Conservation (phyloP, 2,797 vertebrate genomes). For the Tragelaphus eurycerus region DNA sequence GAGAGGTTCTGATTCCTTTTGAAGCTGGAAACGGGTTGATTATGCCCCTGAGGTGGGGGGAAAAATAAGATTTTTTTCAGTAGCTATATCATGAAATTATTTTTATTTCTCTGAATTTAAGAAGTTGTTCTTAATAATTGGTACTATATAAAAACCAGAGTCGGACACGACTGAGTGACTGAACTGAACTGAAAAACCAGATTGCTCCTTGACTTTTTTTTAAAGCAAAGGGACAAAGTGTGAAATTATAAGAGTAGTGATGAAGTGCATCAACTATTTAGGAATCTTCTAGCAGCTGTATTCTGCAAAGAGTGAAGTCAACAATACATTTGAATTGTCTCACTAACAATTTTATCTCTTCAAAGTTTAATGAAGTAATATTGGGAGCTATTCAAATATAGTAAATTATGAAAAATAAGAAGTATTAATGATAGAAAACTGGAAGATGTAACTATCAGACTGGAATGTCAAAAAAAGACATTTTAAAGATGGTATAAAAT, state of each 20-base stretch:
- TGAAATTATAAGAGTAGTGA: not conserved
- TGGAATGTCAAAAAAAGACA: not conserved
- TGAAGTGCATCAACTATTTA: not conserved
- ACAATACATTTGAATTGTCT: not conserved
- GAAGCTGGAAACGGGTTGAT: conserved; percentile 90
- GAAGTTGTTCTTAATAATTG: conserved; percentile 5
- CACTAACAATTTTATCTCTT: not conserved
- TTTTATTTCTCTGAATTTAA: not conserved
- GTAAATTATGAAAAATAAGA: conserved; percentile 5
- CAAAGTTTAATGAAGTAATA: not conserved
- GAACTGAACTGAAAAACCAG: not conserved
- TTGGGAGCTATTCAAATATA: not conserved
- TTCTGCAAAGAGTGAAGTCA: not conserved
- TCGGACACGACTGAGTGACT: rapidly evolving
- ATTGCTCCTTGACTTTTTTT: not conserved
- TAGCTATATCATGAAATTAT: not conserved
- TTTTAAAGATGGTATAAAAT: not conserved
- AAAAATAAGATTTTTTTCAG: not conserved
- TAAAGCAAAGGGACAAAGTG: not conserved
- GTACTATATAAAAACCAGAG: conserved; percentile 1
- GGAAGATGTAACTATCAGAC: not conserved
- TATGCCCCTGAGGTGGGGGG: conserved; percentile 87
- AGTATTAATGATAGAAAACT: not conserved
- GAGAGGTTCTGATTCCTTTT: conserved; percentile 83
- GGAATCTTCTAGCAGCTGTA: not conserved